These are phyloP conservation scores for Formica aserva DNA, from an alignment of 2,888 invertebrate species.

Conservation along the genomic window DNA sequence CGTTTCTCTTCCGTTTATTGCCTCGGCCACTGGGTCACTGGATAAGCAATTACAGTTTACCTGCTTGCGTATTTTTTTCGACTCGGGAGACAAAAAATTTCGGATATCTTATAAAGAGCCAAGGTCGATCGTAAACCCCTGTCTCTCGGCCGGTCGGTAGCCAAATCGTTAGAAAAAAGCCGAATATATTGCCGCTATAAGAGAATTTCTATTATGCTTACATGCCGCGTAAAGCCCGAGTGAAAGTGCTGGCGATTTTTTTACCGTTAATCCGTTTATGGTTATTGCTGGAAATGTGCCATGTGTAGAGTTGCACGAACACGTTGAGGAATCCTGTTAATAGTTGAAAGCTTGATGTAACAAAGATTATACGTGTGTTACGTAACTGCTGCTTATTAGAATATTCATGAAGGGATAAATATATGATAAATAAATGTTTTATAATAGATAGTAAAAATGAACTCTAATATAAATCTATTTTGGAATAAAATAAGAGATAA, in stretches of 20 bases:
- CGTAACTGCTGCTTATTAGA: background rate
- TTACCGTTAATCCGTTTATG: conserved; percentile 6
- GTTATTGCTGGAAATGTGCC: background rate
- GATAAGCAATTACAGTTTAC: background rate
- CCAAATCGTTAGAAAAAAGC: background rate
- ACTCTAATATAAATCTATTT: background rate
- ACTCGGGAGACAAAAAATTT: conserved; percentile 57
- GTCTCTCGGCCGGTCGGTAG: background rate
- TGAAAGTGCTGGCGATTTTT: background rate
- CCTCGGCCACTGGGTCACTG: conserved; percentile 2
- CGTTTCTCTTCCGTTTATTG: conserved; percentile 3
- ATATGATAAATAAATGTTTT: background rate
- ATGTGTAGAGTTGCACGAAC: background rate
- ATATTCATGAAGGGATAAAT: background rate
- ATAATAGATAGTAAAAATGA: background rate
- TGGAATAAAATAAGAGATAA: background rate
- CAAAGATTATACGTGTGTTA: background rate
- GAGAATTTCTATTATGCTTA: conserved; percentile 2
- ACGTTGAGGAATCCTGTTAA: background rate
- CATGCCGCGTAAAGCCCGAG: background rate
- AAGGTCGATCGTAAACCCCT: conserved; percentile 60
- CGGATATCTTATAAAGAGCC: conserved; percentile 62
- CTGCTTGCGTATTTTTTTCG: background rate
- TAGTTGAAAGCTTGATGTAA: background rate
- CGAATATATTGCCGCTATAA: background rate